Evolutionary conservation across 64 coral and sea anemone species (phyloP).

Genomic region (Anthopleura sola): DNA sequence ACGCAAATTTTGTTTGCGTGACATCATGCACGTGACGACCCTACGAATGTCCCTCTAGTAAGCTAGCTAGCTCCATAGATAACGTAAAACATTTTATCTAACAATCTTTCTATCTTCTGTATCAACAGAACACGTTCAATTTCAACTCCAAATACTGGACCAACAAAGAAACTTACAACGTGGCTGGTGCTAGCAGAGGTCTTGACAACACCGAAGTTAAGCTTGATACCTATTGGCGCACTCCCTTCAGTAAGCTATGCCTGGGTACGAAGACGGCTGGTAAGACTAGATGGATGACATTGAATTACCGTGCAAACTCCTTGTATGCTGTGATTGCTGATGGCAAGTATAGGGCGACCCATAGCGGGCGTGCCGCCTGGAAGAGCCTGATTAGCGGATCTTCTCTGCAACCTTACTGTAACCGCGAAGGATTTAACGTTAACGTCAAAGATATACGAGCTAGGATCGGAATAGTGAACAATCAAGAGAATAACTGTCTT

Average conservation of each 20-base stretch:
- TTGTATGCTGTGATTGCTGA: constrained; percentile 47
- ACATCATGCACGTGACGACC: too few species aligned
- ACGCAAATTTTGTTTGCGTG: too few species aligned
- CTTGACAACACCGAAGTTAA: constrained; percentile 2
- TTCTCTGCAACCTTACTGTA: constrained; percentile 31
- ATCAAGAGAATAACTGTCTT: constrained; percentile 31
- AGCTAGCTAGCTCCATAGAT: too few species aligned
- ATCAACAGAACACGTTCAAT: not conserved
- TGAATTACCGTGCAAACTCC: constrained; percentile 6
- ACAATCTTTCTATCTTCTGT: not conserved
- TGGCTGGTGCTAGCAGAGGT: not conserved
- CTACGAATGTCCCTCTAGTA: too few species aligned
- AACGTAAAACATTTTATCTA: too few species aligned
- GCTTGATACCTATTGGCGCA: constrained; percentile 4
- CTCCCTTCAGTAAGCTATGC: constrained; percentile 10
- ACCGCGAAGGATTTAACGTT: constrained; percentile 56
- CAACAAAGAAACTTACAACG: constrained; percentile 19
- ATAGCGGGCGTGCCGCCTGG: constrained; percentile 34
- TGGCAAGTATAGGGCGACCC: constrained; percentile 12
- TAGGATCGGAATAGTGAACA: constrained; percentile 55
- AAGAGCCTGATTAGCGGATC: constrained; percentile 9
- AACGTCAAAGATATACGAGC: not conserved
- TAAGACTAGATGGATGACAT: not conserved
- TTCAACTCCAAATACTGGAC: constrained; percentile 23
- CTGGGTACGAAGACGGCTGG: not conserved